Conservation (phyloP, 1,140 invertebrate species). For the Brachionus sp. region DNA sequence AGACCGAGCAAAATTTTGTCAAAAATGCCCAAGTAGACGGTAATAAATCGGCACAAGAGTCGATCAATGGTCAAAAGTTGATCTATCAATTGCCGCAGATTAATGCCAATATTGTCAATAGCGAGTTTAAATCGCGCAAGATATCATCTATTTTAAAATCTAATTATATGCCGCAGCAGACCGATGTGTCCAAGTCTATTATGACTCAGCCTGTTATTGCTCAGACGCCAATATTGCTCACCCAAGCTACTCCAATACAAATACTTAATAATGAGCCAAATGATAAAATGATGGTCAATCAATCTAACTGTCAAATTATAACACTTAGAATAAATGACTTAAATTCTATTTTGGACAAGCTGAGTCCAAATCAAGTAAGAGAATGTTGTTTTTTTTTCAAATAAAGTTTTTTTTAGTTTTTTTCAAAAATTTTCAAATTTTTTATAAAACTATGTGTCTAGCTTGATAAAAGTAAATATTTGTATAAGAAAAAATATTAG, state of each 20-base stretch:
- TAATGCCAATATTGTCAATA: background rate
- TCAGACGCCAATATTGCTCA: background rate
- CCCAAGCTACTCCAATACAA: background rate
- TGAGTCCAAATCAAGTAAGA: background rate
- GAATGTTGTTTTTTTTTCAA: background rate
- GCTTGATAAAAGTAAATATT: no score
- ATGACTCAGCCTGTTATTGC: background rate
- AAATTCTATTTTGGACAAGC: background rate
- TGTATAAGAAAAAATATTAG: no score
- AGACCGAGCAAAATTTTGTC: background rate
- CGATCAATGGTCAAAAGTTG: background rate
- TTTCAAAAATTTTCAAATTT: no score
- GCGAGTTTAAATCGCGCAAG: slow-evolving; percentile 29
- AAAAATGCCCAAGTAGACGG: background rate
- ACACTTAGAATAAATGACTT: slow-evolving; percentile 10
- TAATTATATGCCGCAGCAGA: background rate
- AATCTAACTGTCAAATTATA: background rate
- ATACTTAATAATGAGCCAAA: background rate
- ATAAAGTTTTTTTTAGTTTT: no score
- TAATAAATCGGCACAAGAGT: background rate
- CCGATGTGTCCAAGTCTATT: background rate
- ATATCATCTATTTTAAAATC: slow-evolving; percentile 23
- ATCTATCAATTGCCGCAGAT: slow-evolving; percentile 4
- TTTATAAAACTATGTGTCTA: no score
- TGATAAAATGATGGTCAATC: background rate